A percentile compares a stretch with the other conserved stretches of the same genome.
Evolutionary conservation across 2,113 vertebrate species (phyloP).

Genomic region (Pyrgilauda ruficollis): DNA sequence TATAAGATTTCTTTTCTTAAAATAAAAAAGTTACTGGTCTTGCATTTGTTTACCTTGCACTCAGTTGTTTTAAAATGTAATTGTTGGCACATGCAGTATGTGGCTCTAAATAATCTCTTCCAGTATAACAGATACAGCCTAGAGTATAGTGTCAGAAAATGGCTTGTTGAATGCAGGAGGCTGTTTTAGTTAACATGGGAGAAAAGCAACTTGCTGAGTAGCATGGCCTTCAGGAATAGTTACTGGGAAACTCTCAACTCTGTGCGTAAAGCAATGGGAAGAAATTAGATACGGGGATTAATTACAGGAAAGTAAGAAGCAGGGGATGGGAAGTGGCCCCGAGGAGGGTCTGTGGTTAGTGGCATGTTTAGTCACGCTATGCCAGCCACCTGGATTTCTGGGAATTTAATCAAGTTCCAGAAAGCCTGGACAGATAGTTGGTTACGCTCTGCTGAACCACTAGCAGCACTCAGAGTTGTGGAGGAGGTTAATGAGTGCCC

Average conservation of each 20-base stretch:
- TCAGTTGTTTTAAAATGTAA: not conserved
- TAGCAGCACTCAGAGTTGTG: rapidly evolving
- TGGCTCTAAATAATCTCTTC: not conserved
- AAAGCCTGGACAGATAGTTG: not conserved
- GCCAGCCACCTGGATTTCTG: not conserved
- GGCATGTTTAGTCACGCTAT: not conserved
- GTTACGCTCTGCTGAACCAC: not conserved
- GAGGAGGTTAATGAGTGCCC: not conserved
- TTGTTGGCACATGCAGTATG: not conserved
- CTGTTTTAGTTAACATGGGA: not conserved
- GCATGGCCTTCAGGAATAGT: not conserved
- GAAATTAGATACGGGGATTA: not conserved
- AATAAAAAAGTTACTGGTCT: not conserved
- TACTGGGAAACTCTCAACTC: not conserved
- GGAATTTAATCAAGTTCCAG: not conserved
- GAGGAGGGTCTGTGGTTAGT: not conserved
- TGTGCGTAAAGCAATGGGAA: not conserved
- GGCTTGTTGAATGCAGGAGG: not conserved
- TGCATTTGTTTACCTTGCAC: not conserved
- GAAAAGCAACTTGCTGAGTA: not conserved
- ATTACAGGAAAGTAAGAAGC: not conserved
- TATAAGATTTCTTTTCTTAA: not conserved
- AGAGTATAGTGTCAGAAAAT: not conserved
- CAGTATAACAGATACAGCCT: not conserved
- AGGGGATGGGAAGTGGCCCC: not conserved